A percentile compares a stretch with the other conserved stretches of the same genome.
These are phyloP conservation scores for Prionace glauca DNA, from an alignment of 2,797 vertebrate genomes.

Conservation along the genomic window DNA sequence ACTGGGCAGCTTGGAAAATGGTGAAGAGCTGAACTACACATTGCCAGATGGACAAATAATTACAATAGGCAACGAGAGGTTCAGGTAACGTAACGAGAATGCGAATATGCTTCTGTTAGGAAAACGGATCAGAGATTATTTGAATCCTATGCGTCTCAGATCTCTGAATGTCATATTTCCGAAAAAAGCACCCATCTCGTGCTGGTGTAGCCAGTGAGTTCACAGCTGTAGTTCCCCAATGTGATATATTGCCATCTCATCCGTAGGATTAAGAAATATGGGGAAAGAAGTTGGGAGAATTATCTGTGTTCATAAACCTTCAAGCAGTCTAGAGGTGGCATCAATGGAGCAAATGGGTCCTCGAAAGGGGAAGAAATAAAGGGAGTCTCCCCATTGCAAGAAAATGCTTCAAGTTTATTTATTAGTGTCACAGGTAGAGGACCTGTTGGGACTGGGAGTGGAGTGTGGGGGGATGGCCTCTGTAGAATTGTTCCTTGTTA, in stretches of 20 bases:
- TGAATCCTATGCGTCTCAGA: neutral
- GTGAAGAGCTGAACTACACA: conserved; percentile 52
- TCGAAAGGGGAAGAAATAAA: neutral
- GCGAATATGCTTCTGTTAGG: neutral
- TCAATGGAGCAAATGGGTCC: neutral
- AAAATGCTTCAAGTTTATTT: too few relatives aligned
- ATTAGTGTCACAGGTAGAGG: too few relatives aligned
- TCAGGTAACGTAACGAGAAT: conserved; percentile 55
- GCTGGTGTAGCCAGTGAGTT: too few relatives aligned
- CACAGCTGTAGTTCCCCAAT: neutral
- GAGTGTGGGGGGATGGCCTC: too few relatives aligned
- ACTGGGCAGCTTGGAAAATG: conserved; percentile 41
- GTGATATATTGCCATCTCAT: neutral
- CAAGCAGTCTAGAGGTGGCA: neutral
- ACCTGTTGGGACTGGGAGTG: too few relatives aligned
- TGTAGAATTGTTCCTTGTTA: neutral
- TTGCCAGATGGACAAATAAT: conserved; percentile 62
- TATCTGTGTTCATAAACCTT: neutral
- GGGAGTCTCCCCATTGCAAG: neutral
- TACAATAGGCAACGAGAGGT: conserved; percentile 53
- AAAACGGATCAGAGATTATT: neutral
- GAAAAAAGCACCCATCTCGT: neutral
- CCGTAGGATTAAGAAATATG: neutral
- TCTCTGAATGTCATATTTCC: neutral
- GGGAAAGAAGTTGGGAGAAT: neutral